A percentile compares a stretch with the other conserved stretches of the same genome.
Conservation (phyloP, 2,888 invertebrate genomes). For the Drosophila robusta region DNA sequence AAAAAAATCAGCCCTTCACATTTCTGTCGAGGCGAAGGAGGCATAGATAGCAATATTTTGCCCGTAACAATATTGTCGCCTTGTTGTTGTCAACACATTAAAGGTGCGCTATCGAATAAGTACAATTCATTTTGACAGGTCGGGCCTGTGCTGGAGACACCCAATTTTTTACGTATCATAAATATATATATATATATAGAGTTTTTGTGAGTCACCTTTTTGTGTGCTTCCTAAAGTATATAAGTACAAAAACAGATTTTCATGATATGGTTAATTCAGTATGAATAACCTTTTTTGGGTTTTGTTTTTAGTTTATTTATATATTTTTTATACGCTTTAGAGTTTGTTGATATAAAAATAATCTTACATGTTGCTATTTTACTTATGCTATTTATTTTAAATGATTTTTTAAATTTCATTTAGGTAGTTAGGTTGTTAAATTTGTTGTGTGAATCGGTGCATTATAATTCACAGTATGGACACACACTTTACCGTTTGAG, state of each 20-base stretch:
- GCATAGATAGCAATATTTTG: constrained; percentile 16
- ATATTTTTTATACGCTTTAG: too few relatives aligned
- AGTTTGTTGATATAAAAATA: too few relatives aligned
- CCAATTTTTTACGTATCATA: background rate
- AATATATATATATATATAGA: background rate
- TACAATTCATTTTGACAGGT: background rate
- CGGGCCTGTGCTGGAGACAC: background rate
- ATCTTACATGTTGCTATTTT: too few relatives aligned
- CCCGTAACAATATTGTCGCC: constrained; percentile 2
- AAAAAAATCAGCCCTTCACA: constrained; percentile 14
- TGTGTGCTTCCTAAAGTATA: background rate
- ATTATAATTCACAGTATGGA: background rate
- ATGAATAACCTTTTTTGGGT: too few relatives aligned
- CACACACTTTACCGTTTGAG: constrained; percentile 1
- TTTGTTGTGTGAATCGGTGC: background rate
- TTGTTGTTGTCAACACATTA: constrained; percentile 20
- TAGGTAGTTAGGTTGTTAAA: background rate
- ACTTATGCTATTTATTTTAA: background rate
- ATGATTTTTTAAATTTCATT: too few relatives aligned
- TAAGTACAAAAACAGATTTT: background rate
- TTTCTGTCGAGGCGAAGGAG: constrained; percentile 2
- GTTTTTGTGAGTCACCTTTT: background rate
- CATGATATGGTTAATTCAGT: too few relatives aligned
- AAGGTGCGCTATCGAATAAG: constrained; percentile 16
- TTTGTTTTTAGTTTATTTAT: background rate